Conservation (phyloP, 2,113 vertebrate genomes). For the Cinclus mexicanus region DNA sequence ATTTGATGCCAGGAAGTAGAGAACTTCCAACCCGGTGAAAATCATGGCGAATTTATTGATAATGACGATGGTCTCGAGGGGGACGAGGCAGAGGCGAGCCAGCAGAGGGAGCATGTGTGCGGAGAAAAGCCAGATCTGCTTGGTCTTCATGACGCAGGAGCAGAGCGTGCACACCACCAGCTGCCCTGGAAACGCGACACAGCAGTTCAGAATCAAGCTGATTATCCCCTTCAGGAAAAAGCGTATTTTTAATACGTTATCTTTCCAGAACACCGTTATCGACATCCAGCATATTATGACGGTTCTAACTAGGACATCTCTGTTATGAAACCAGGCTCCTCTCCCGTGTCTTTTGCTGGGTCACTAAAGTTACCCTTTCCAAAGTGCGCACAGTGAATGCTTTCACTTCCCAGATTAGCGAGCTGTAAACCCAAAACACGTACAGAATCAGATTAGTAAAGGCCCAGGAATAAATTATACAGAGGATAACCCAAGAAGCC, state of each 20-base stretch:
- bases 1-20: constrained; percentile 96
- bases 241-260: constrained; percentile 11
- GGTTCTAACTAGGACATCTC: constrained; percentile 1
- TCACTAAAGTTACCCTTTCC: not conserved
- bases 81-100: constrained; percentile 94
- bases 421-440: not conserved
- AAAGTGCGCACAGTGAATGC: rapidly evolving
- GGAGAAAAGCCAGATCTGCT: constrained; percentile 98
- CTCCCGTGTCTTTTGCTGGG: not conserved
- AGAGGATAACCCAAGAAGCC: not conserved
- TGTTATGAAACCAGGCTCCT: not conserved
- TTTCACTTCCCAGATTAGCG: not conserved
- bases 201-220: constrained; percentile 36
- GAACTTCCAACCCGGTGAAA: constrained; percentile 96
- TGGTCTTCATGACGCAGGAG: constrained; percentile 98
- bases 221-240: constrained; percentile 19
- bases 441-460: not conserved
- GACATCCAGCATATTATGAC: not conserved
- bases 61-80: constrained; percentile 93
- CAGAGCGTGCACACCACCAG: constrained; percentile 96
- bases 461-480: not conserved
- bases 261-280: not conserved
- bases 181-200: constrained; percentile 81
- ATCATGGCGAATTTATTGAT: constrained; percentile 99
- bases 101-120: constrained; percentile 96